Evolutionary conservation across 2,888 invertebrate species (phyloP), one percentile per base, ranked within the genome.

Genomic region (Dicranocentrus wangi): DNA sequence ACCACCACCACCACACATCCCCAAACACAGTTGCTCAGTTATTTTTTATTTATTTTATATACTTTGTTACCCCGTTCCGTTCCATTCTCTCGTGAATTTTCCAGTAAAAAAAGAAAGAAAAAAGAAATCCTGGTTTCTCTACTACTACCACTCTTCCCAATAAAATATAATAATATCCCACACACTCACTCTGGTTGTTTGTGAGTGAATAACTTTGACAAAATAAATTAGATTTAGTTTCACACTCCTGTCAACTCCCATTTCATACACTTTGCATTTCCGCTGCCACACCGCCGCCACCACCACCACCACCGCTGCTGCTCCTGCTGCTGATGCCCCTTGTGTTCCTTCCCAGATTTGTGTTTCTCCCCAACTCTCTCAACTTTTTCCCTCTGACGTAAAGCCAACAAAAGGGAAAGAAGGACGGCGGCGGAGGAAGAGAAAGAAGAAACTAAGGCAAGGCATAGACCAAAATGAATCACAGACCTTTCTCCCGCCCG

Each of bases 171-270:
- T 69, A 77, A 69, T 69, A 79, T 71, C 58, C 32, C 55, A 71
- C n/a, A n/a, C n/a, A n/a, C n/a, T n/a, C n/a, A n/a, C n/a, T n/a
- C n/a, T n/a, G 71, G 79, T 71, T 79, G 71, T 77, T n/a, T n/a
- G n/a, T n/a, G n/a, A n/a, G 69, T 79, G 79, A 79, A 79, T 79
- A 79, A 79, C 71, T 79, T 79, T 71, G 79, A 79, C 79, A 79
- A 79, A 79, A 79, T 79, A 79, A 79, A 79, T 79, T 79, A 79
- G 79, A 79, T 79, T 79, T 79, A 79, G 79, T 79, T 79, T 79
- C 71, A 79, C 79, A 79, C 71, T 69, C 43, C 69, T 72, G 79
- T 79, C 79, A 79, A 79, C 79, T 79, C 71, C 66, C 71, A 79
- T 79, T 71, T 78, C 78, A 58, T 78, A 65, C 28, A 70, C 43